Percentiles rank a stretch among this genome's conserved stretches.
Conservation (phyloP, 2,888 invertebrate genomes). For the Entomobrya proxima region DNA sequence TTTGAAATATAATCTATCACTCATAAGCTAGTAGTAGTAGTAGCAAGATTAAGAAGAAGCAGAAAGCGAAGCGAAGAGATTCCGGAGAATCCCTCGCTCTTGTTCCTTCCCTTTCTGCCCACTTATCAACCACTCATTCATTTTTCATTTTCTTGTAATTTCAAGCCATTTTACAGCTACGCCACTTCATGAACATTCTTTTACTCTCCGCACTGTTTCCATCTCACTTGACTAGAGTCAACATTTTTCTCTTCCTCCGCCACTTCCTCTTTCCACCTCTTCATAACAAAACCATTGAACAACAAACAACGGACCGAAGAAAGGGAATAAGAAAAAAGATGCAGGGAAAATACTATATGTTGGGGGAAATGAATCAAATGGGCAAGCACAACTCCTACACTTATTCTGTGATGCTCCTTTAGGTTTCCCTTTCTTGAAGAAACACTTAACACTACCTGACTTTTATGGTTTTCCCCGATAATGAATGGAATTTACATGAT, state of each 20-base stretch:
- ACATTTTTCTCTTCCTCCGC: neutral
- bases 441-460: slow-evolving; percentile 39
- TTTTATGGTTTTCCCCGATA: slow-evolving; percentile 31
- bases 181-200: neutral
- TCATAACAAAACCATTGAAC: slow-evolving; percentile 23
- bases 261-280: slow-evolving; percentile 28
- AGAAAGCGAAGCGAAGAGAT: neutral
- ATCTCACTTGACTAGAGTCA: neutral
- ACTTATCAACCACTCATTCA: slow-evolving; percentile 42
- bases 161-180: neutral
- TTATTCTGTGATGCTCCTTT: neutral
- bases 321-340: neutral
- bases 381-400: neutral
- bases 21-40: neutral
- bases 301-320: neutral
- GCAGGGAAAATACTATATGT: no score
- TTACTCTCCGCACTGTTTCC: neutral
- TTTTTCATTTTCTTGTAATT: neutral
- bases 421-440: neutral
- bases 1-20: neutral
- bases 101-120: neutral
- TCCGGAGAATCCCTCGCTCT: neutral
- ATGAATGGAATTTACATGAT: slow-evolving; percentile 10
- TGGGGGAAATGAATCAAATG: neutral
- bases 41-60: neutral